Conservation (phyloP, 1,140 invertebrate species). For the Macrobrachium nipponense region DNA sequence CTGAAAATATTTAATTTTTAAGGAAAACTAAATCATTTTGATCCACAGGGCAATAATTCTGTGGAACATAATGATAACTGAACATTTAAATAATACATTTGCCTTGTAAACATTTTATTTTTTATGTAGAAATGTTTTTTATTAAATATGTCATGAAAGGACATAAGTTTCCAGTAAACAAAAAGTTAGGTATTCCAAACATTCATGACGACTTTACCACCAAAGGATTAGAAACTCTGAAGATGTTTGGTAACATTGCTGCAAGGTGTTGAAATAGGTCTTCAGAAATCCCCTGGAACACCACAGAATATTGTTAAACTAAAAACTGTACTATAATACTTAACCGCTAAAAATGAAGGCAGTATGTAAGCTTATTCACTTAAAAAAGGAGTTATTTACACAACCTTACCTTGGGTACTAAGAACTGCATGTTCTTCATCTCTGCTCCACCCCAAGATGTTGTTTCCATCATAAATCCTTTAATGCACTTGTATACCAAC, state of each 20-base stretch:
- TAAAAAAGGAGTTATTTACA: background rate
- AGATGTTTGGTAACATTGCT: constrained; percentile 89
- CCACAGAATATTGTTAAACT: constrained; percentile 65
- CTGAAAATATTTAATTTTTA: no score
- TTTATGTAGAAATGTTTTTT: no score
- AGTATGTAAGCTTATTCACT: background rate
- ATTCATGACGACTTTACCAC: constrained; percentile 67
- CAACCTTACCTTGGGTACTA: constrained; percentile 78
- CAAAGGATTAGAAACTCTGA: constrained; percentile 89
- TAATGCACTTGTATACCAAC: constrained; percentile 97
- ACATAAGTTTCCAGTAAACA: no score
- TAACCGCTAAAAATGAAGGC: background rate
- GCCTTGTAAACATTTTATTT: no score
- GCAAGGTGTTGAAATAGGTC: constrained; percentile 87
- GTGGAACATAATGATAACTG: no score
- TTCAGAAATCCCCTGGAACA: constrained; percentile 84
- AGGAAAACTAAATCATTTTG: no score
- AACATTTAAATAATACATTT: no score
- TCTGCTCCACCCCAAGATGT: constrained; percentile 87
- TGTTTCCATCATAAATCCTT: constrained; percentile 99
- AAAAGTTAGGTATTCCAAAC: no score
- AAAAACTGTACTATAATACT: constrained; percentile 19
- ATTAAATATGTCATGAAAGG: no score
- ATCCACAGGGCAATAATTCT: no score
- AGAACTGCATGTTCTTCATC: constrained; percentile 87